These are phyloP conservation scores for Capitulum mitella DNA, from an alignment of 2,888 invertebrate species.

Conservation along the genomic window DNA sequence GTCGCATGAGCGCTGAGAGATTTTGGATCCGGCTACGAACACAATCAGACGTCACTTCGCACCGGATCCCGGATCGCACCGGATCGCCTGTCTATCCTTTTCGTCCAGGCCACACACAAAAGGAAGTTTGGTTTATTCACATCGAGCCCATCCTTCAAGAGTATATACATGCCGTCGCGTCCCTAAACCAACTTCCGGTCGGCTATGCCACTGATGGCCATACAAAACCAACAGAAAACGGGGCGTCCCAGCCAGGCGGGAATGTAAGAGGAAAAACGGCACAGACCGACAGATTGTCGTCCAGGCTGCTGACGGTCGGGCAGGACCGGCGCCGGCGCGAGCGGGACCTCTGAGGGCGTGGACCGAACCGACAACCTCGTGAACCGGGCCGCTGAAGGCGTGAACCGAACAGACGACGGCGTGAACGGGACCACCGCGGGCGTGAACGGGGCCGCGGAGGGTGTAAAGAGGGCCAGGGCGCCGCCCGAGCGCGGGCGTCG, in stretches of 20 bases:
- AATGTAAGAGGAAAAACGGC: background rate
- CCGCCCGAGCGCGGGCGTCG: no score
- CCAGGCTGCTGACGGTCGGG: background rate
- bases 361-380: background rate
- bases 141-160: background rate
- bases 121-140: constrained; percentile 21
- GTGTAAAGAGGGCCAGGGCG: no score
- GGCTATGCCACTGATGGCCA: background rate
- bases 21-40: no score
- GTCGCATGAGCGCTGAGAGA: no score
- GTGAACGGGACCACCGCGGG: no score
- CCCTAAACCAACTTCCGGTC: background rate
- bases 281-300: background rate
- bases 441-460: no score
- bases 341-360: background rate
- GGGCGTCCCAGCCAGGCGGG: background rate
- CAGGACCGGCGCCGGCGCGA: background rate
- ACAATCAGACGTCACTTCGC: no score
- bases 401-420: no score
- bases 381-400: background rate
- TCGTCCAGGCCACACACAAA: no score
- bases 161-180: background rate
- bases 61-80: no score
- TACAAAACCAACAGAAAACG: background rate
- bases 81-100: no score